Conservation (phyloP, 2,888 invertebrate species). For the Chironomus tentans region DNA sequence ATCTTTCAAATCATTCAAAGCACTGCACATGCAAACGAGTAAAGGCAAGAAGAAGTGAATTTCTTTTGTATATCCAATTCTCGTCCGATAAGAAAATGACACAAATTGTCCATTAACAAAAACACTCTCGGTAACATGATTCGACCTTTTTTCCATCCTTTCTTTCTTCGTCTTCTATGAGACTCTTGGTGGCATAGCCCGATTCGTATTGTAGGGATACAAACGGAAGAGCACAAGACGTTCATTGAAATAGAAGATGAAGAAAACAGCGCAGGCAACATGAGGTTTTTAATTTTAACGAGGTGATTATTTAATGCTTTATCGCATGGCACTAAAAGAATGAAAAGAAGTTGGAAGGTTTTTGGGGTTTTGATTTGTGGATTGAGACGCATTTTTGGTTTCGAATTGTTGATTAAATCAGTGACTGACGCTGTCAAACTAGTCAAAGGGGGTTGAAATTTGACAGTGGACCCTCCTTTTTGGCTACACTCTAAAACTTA, state of each 20-base stretch:
- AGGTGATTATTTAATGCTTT: slow-evolving; percentile 26
- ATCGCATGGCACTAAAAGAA: slow-evolving; percentile 1
- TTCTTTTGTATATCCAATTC: background rate
- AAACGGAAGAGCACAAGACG: slow-evolving; percentile 5
- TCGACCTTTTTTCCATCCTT: slow-evolving; percentile 8
- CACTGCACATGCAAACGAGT: background rate
- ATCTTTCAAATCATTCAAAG: background rate
- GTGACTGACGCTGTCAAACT: too few species aligned
- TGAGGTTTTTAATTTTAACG: slow-evolving; percentile 27
- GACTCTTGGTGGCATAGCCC: background rate
- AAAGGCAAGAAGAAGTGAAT: background rate
- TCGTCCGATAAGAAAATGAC: slow-evolving; percentile 22
- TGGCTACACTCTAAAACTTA: too few species aligned
- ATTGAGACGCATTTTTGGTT: too few species aligned
- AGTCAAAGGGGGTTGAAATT: too few species aligned
- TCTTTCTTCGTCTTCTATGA: background rate
- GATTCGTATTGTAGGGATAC: background rate
- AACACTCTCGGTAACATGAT: slow-evolving; percentile 17
- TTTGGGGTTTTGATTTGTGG: too few species aligned
- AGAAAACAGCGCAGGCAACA: slow-evolving; percentile 19
- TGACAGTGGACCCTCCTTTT: too few species aligned
- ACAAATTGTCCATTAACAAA: slow-evolving; percentile 27
- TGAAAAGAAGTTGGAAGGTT: background rate
- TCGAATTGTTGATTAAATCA: too few species aligned
- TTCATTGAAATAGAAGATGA: background rate